phyloP scores from a whole-genome alignment of 1,140 invertebrate genomes.

The Zaprionus camerounensis region DNA sequence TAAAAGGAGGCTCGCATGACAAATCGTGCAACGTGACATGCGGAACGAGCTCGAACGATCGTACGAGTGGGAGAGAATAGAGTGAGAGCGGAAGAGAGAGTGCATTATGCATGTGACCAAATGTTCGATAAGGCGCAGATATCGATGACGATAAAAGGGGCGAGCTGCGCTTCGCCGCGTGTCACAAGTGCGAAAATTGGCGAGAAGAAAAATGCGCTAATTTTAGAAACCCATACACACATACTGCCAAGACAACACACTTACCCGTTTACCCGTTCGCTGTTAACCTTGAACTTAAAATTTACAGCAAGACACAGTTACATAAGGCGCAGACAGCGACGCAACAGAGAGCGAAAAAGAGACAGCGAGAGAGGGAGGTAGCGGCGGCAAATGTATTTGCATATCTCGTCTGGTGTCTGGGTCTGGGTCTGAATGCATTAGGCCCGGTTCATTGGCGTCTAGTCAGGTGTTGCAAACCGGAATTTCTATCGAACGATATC shows the following conservation, averaged over 20 bases:
- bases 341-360: conserved; percentile 18
- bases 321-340: conserved; percentile 34
- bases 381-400: conserved; percentile 47
- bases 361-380: conserved; percentile 1
- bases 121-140: conserved; percentile 51
- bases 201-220: conserved; percentile 33
- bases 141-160: conserved; percentile 33
- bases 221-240: conserved; percentile 44
- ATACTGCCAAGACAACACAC: not conserved
- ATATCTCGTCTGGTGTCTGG: conserved; percentile 33
- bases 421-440: conserved; percentile 41
- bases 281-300: conserved; percentile 68
- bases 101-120: conserved; percentile 59
- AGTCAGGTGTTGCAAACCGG: conserved; percentile 71
- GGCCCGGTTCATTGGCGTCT: conserved; percentile 45
- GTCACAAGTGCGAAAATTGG: conserved; percentile 55
- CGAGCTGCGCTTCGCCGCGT: conserved; percentile 2
- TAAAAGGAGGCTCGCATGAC: conserved; percentile 1
- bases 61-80: not conserved
- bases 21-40: conserved; percentile 66
- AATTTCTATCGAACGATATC: conserved; percentile 56
- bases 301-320: conserved; percentile 27
- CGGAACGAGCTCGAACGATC: conserved; percentile 13
- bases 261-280: not conserved
- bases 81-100: not conserved